phyloP scores from a whole-genome alignment of 2,797 vertebrate species.

The Pteronotus mesoamericanus region DNA sequence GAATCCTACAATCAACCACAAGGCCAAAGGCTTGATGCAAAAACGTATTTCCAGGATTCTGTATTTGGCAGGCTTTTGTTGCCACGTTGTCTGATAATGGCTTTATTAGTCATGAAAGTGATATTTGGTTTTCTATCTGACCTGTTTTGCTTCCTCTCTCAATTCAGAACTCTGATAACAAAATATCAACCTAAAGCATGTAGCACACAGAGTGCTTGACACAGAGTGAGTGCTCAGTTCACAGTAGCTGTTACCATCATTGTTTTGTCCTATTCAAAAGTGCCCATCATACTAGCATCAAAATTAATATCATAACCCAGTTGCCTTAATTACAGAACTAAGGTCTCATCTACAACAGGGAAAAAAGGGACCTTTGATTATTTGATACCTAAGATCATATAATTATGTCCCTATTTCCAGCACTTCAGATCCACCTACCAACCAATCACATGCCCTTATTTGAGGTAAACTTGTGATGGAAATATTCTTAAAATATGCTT shows the following conservation, averaged over 20 bases:
- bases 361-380: not conserved
- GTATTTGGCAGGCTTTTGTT: not conserved
- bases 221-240: not conserved
- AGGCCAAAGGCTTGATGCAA: not conserved
- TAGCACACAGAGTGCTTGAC: not conserved
- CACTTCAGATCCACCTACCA: not conserved
- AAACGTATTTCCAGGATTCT: not conserved
- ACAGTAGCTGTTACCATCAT: not conserved
- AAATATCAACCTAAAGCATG: not conserved
- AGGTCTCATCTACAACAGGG: not conserved
- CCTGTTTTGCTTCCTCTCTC: not conserved
- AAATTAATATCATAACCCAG: not conserved
- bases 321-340: not conserved
- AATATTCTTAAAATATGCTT: not conserved
- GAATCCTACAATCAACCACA: not conserved
- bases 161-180: not conserved
- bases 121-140: not conserved
- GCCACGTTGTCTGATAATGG: not conserved
- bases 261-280: not conserved
- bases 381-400: not conserved
- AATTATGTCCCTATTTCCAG: not conserved
- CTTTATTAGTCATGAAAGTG: not conserved
- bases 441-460: not conserved
- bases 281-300: not conserved
- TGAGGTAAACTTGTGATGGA: not conserved